These are phyloP conservation scores for Antheraea pernyi DNA, from an alignment of 1,140 invertebrate species.

Conservation along the genomic window DNA sequence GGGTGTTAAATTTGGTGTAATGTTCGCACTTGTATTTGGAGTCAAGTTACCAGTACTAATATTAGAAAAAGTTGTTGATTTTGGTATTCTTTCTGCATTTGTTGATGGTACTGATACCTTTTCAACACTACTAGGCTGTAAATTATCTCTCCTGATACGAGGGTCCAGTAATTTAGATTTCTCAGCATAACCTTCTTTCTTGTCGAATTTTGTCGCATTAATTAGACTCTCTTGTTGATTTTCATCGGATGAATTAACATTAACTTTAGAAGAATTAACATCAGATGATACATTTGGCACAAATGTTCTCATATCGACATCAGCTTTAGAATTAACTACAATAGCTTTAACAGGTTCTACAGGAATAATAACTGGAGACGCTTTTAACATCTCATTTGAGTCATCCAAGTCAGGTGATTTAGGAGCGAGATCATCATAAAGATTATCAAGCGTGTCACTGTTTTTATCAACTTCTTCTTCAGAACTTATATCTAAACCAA, in stretches of 20 bases:
- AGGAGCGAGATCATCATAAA: conserved; percentile 55
- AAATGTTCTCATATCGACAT: conserved; percentile 65
- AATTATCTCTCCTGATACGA: conserved; percentile 41
- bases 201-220: conserved; percentile 11
- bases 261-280: neutral
- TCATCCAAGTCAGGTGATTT: conserved; percentile 68
- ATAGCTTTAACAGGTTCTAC: conserved; percentile 51
- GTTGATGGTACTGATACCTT: neutral
- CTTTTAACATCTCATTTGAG: conserved; percentile 37
- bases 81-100: neutral
- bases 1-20: conserved; percentile 17
- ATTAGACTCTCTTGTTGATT: neutral
- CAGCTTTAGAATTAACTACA: conserved; percentile 36
- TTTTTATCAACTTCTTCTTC: conserved; percentile 42
- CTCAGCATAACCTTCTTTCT: conserved; percentile 19
- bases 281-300: conserved; percentile 17
- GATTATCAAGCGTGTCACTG: conserved; percentile 33
- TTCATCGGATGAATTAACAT: neutral
- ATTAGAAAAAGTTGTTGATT: neutral
- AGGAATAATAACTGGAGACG: conserved; percentile 64
- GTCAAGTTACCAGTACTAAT: neutral
- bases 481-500: conserved; percentile 45
- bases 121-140: neutral
- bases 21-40: too few species aligned
- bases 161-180: conserved; percentile 36